Evolutionary conservation across 2,797 vertebrate species (phyloP), one percentile per base, ranked within the genome.

Genomic region (Hydrolagus colliei): DNA sequence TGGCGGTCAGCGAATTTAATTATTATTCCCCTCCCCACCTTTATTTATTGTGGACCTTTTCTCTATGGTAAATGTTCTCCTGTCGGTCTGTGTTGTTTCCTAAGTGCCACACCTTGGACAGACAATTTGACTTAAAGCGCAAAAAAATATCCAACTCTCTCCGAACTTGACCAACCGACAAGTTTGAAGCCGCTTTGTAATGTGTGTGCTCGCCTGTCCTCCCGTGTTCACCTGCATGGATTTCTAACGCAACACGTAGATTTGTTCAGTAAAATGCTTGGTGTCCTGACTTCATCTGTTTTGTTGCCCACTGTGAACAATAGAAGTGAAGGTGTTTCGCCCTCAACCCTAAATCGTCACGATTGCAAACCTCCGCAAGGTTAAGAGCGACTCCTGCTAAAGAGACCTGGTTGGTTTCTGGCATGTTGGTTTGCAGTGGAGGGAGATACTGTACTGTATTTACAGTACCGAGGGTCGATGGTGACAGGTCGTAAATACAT

Each of bases 31-130:
- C 27, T 9, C 27, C 10, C 14, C 14, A 2, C 52, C 8, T 76
- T 68, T 20, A 32, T 18, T 14, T 12, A 4, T 10, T 27, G 27
- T 63, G 18, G 12, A 84, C 14, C 5, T 71, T 35, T 27, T 52
- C 2, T 52, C 41, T 52, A 52, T 52, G 1, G 71, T 63, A 68
- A 71, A 71, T 71, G 14, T 84, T 32, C 67, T 20, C 16, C 18
- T 84, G 16, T 35, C 71, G 68, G 20, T 52, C 41, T 6, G 41
- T 71, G 8, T 35, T 41, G 6, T 22, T 84, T 71, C 6, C 12
- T 84, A 67, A 84, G 65, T 84, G 79, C 79, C 79, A 84, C 71
- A 84, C 52, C 27, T 68, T 18, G 41, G n/a, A 84, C n/a, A 35
- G 16, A 20, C 11, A 10, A 0, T 41, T 68, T 67, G 1, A 20